These are phyloP conservation scores for Callyntrura sp. DNA, from an alignment of 2,888 invertebrate species.

Conservation along the genomic window DNA sequence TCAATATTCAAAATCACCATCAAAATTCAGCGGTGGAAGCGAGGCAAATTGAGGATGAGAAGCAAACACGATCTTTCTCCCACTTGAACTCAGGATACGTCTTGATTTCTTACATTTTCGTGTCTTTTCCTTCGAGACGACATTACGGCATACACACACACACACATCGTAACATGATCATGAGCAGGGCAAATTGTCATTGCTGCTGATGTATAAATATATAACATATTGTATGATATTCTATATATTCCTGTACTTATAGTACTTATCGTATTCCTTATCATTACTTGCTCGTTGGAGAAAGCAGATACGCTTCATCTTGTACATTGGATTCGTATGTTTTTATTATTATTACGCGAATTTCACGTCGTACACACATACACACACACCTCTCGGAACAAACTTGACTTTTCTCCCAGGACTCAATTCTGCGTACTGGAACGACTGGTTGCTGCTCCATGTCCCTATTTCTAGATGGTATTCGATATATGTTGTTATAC, in stretches of 20 bases:
- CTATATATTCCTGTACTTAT: no score
- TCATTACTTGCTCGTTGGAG: conserved; percentile 36
- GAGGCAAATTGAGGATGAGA: conserved; percentile 30
- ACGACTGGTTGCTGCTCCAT: conserved; percentile 73
- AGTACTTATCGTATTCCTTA: no score
- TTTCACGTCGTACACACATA: background rate
- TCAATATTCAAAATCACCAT: conserved; percentile 62
- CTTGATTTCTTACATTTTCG: conserved; percentile 35
- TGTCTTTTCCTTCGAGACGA: background rate
- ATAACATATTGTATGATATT: no score
- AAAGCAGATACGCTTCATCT: background rate
- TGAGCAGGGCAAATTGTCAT: background rate
- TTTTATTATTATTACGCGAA: conserved; percentile 20
- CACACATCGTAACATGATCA: no score
- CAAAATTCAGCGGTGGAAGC: conserved; percentile 26
- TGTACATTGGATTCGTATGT: background rate
- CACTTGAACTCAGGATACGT: conserved; percentile 44
- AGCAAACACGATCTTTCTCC: conserved; percentile 23
- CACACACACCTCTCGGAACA: background rate
- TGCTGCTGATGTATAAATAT: no score
- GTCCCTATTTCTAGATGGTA: no score
- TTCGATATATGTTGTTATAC: no score
- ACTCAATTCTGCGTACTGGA: conserved; percentile 15
- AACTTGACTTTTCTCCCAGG: background rate
- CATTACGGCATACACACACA: background rate